Conservation (phyloP, 2,888 invertebrate genomes). For the Clostera curtula region DNA sequence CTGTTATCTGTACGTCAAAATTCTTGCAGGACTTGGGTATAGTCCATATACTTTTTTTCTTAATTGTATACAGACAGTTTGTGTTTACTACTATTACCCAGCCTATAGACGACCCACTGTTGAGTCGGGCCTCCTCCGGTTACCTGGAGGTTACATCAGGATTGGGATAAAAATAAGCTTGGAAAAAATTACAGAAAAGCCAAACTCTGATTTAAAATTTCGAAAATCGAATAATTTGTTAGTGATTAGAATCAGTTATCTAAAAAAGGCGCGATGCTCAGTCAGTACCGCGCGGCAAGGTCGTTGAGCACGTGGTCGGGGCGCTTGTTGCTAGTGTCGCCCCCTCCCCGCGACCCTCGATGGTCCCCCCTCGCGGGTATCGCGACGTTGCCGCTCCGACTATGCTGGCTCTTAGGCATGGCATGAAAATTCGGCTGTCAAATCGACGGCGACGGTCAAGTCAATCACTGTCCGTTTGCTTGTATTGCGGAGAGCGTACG, state of each 20-base stretch:
- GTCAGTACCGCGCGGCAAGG: conserved; percentile 54
- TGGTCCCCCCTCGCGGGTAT: conserved; percentile 21
- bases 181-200: background rate
- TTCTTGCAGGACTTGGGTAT: too few relatives aligned
- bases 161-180: background rate
- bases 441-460: conserved; percentile 33
- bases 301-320: conserved; percentile 60
- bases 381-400: conserved; percentile 62
- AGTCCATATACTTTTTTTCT: too few relatives aligned
- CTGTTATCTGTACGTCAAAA: too few relatives aligned
- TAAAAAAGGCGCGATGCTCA: conserved; percentile 67
- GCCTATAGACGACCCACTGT: too few relatives aligned
- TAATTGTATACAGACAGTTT: too few relatives aligned
- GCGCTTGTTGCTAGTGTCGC: conserved; percentile 65
- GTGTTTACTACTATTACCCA: too few relatives aligned
- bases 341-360: conserved; percentile 21
- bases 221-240: conserved; percentile 30
- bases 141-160: too few relatives aligned
- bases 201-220: conserved; percentile 16
- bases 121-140: too few relatives aligned
- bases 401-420: conserved; percentile 25
- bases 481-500: too few relatives aligned
- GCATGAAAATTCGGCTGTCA: conserved; percentile 44
- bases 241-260: conserved; percentile 47
- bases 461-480: too few relatives aligned